Evolutionary conservation across 2,888 invertebrate species (phyloP), one percentile per base, ranked within the genome.

Genomic region (Tethea ocularis): DNA sequence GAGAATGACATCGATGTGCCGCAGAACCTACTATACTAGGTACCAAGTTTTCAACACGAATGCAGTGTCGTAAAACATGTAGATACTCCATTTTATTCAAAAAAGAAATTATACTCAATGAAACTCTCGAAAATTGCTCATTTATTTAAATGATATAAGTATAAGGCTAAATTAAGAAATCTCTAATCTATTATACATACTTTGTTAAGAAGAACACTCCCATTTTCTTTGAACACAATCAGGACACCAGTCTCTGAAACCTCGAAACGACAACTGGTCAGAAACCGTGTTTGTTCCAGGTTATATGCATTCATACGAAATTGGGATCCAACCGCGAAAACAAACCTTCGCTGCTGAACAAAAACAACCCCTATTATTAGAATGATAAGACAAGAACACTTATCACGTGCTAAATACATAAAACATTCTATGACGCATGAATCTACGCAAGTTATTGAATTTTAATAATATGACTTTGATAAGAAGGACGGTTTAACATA

Each of bases 361-460:
- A 83, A 83, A 80, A 72, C 62, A 67, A 57, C 71, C 75, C 80
- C 80, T 88, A 83, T 77, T 60, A n/a, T 60, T 51, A 57, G 53
- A 57, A 60, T 51, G 62, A 76, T 77, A 87, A 81, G 78, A 69
- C 52, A 61, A 64, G 60, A 62, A 61, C 66, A 66, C 66, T 61
- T 69, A 63, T 66, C 61, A 63, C 73, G 74, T 53, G 62, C 82
- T 64, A 77, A 78, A 91, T 91, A 86, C 87, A 91, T 91, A 79
- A 89, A 82, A 87, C 83, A 91, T 90, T 51, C 60, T 70, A 72
- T 89, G 88, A 88, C 87, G 88, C 69, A 64, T 66, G 76, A 72
- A 68, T 69, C 75, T 72, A 85, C 86, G 84, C 79, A 86, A 84
- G 81, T 80, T 78, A 86, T 83, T 86, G 89, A 86, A 90, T 89